These are phyloP conservation scores for Ceriagrion tenellum DNA, from an alignment of 2,888 invertebrate species.

Conservation along the genomic window DNA sequence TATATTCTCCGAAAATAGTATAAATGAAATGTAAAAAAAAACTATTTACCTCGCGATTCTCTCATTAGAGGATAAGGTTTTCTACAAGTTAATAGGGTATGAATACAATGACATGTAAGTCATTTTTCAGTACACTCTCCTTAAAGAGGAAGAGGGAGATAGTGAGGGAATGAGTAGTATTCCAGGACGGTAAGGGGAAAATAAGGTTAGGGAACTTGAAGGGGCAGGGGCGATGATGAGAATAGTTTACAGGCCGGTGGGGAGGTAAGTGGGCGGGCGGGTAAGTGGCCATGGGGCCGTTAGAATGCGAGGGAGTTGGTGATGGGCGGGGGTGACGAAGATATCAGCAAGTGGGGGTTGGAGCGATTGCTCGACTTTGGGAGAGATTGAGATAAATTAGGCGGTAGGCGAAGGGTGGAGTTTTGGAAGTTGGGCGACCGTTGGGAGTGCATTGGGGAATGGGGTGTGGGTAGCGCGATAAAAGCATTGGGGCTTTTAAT, in stretches of 20 bases:
- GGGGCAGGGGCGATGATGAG: not conserved
- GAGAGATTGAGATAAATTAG: not conserved
- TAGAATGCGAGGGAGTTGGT: not conserved
- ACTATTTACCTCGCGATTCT: no score
- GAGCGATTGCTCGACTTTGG: not conserved
- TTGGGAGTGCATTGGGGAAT: not conserved
- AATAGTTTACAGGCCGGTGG: not conserved
- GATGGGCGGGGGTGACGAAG: not conserved
- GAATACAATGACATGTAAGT: no score
- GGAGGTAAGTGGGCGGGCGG: not conserved
- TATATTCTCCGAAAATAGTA: no score
- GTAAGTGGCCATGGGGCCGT: not conserved
- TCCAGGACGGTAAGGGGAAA: not conserved
- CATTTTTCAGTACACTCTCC: not conserved
- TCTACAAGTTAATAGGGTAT: no score
- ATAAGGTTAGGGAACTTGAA: not conserved
- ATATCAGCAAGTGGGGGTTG: not conserved
- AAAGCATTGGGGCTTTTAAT: not conserved
- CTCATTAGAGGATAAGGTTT: no score
- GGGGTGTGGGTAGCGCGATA: not conserved
- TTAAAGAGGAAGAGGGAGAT: no score
- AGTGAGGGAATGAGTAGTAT: no score
- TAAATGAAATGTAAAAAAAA: no score
- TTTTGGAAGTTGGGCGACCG: not conserved
- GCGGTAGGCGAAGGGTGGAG: constrained; percentile 6